Evolutionary conservation across 2,888 invertebrate genomes (phyloP).

Genomic region (Leptopilina drosophilae): DNA sequence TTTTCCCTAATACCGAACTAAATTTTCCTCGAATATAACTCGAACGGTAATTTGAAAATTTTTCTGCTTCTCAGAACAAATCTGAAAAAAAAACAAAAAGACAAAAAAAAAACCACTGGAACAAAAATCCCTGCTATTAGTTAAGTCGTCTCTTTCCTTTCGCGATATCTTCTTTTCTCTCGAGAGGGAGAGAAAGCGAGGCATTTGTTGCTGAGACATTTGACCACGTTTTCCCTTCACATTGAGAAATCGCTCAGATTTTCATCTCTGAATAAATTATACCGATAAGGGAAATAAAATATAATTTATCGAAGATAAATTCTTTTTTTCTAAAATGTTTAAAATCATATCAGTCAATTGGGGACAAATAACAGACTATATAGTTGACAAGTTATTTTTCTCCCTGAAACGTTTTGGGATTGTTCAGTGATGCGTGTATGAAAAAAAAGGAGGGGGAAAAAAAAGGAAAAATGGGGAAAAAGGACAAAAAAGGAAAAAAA

Average conservation of each 20-base stretch:
- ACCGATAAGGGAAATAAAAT: background rate
- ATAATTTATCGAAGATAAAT: background rate
- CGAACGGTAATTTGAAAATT: no score
- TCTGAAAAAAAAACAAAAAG: no score
- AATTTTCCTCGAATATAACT: no score
- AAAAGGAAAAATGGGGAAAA: no score
- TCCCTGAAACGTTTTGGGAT: background rate
- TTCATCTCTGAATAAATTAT: constrained; percentile 12
- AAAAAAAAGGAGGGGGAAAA: no score
- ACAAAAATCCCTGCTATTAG: no score
- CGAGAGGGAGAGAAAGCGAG: background rate
- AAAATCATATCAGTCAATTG: background rate
- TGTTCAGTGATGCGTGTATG: constrained; percentile 19
- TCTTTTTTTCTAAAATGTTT: background rate
- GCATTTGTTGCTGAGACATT: constrained; percentile 21
- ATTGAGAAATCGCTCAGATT: constrained; percentile 17
- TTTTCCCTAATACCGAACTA: no score
- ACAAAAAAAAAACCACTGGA: no score
- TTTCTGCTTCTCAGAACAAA: no score
- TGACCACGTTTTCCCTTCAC: background rate
- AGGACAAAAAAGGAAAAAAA: no score
- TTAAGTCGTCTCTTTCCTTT: background rate
- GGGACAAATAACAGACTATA: background rate
- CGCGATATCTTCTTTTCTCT: background rate
- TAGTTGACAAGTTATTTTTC: constrained; percentile 9